These are phyloP conservation scores for Sturnira hondurensis DNA, from an alignment of 2,113 vertebrate genomes.

Conservation along the genomic window DNA sequence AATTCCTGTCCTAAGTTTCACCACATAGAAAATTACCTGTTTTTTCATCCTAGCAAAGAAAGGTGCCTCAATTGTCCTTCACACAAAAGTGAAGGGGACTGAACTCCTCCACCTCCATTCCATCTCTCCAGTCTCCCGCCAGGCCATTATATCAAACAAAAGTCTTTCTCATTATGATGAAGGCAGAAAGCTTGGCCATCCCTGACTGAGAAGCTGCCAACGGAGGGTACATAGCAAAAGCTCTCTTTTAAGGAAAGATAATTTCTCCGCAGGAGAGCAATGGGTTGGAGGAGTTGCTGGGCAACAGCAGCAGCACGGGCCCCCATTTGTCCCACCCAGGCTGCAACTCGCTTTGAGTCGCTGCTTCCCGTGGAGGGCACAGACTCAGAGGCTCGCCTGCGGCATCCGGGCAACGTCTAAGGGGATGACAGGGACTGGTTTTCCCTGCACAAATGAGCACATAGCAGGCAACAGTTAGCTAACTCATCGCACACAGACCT, in stretches of 20 bases:
- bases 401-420: too few species aligned
- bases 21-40: conserved; percentile 9
- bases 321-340: conserved; percentile 36
- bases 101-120: not conserved
- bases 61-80: conserved; percentile 33
- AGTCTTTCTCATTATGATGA: conserved; percentile 51
- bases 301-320: not conserved
- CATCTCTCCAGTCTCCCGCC: not conserved
- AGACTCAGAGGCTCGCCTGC: not conserved
- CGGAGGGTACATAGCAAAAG: conserved; percentile 35
- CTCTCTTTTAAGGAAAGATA: conserved; percentile 27
- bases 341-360: not conserved
- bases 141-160: conserved; percentile 38
- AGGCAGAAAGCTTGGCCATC: not conserved
- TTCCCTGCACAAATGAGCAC: not conserved
- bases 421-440: not conserved
- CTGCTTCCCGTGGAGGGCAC: not conserved
- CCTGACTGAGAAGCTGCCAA: not conserved
- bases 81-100: conserved; percentile 18
- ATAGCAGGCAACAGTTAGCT: not conserved
- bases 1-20: conserved; percentile 38
- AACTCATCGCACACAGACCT: not conserved
- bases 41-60: not conserved
- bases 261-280: conserved; percentile 50
- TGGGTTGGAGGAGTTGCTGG: not conserved